Evolutionary conservation across 1,140 invertebrate genomes (phyloP), one percentile per base, ranked within the genome.

Genomic region (Calliphora vicina): DNA sequence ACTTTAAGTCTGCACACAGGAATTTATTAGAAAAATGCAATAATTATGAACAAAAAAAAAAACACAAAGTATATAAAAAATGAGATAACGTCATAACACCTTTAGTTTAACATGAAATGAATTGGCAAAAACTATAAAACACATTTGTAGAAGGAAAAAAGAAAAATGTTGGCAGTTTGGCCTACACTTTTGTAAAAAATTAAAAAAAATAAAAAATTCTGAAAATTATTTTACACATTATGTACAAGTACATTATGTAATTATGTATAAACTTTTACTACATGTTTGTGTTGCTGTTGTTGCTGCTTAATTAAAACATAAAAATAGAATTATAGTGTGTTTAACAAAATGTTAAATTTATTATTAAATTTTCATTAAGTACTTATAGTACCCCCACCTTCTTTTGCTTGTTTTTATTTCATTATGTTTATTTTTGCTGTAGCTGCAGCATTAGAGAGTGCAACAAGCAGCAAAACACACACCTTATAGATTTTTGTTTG

Each of bases 321-420:
- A 20, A 67, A 67, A 43, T 78, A 43, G 74, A 17, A 43, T 78
- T 78, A 78, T 78, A 78, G 74, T 78, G 74, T 78, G 74, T 78
- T 78, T 78, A 78, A 78, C 74, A 78, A 78, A 78, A 78, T 78
- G 35, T 43, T 10, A 35, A 78, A 43, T 43, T 45, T 78, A 42
- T 78, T 78, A 78, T 78, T 78, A 43, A 42, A 78, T 78, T 78
- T 45, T 8, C 72, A 35, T 74, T 74, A 74, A 74, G 72, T 78
- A 43, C 42, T n/a, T 35, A 6, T 23, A 71, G 67, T 50, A 15
- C 13, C 17, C 26, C 17, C 27, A 17, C 27, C 15, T 43, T 43
- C 23, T 74, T 74, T 0, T 42, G 15, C 15, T 74, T 74, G 45
- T 50, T 50, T 15, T 12, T 50, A 0, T 17, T 50, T 13, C 45